These are phyloP conservation scores for Caenorhabditis sp. DNA, from an alignment of 2,888 invertebrate genomes.

Conservation along the genomic window DNA sequence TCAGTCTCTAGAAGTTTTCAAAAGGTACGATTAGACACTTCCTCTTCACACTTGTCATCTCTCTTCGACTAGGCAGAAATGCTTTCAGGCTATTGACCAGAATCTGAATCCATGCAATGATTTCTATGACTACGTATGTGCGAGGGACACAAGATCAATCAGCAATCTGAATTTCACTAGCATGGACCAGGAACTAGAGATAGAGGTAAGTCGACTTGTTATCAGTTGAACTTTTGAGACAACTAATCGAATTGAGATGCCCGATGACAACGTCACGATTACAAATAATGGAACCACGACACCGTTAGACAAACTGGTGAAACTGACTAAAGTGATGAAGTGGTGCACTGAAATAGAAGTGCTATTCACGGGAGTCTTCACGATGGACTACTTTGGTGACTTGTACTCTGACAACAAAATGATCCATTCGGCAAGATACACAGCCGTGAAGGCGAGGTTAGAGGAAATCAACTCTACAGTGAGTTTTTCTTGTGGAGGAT, in stretches of 20 bases:
- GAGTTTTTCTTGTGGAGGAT: no score
- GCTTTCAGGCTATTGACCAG: not conserved
- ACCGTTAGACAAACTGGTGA: constrained; percentile 37
- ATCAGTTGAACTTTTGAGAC: constrained; percentile 16
- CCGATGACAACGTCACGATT: constrained; percentile 30
- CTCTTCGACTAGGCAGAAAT: no score
- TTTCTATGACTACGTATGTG: constrained; percentile 58
- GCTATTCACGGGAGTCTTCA: constrained; percentile 44
- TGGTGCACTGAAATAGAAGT: constrained; percentile 58
- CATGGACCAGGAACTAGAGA: constrained; percentile 38
- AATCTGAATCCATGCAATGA: constrained; percentile 45
- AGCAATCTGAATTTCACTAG: constrained; percentile 41
- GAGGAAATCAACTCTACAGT: constrained; percentile 40
- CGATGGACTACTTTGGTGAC: constrained; percentile 49
- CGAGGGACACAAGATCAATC: constrained; percentile 38
- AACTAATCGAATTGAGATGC: constrained; percentile 1
- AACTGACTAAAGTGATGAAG: constrained; percentile 47
- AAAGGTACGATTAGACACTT: no score
- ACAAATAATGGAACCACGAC: constrained; percentile 14
- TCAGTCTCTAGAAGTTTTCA: constrained; percentile 11
- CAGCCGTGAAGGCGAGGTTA: constrained; percentile 27
- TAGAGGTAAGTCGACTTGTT: constrained; percentile 9
- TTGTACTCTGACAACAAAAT: constrained; percentile 34
- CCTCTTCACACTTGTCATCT: no score
- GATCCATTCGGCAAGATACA: constrained; percentile 41